phyloP scores from a whole-genome alignment of 92 coral and sea anemone species.

The Porites evermanni region DNA sequence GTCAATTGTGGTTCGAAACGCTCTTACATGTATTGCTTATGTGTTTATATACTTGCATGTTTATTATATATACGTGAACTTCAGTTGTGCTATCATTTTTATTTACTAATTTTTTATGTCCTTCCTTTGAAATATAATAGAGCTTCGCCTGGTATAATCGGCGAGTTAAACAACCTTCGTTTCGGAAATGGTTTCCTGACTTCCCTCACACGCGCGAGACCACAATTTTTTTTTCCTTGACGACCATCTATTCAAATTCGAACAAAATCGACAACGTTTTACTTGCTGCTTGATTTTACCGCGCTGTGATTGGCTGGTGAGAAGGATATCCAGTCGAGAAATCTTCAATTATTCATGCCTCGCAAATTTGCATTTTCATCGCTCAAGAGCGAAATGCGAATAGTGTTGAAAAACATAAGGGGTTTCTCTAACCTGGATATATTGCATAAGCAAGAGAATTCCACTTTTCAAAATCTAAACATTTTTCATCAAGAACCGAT shows the following conservation, averaged over 20 bases:
- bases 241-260: slow-evolving; percentile 36
- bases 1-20: too few relatives aligned
- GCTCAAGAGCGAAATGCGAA: slow-evolving; percentile 30
- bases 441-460: background rate
- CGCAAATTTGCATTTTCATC: slow-evolving; percentile 21
- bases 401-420: background rate
- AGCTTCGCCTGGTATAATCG: too few relatives aligned
- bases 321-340: slow-evolving; percentile 5
- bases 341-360: slow-evolving; percentile 39
- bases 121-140: too few relatives aligned
- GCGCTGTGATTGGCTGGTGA: slow-evolving; percentile 11
- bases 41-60: too few relatives aligned
- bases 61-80: background rate
- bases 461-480: background rate
- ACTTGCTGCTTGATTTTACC: slow-evolving; percentile 2
- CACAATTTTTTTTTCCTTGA: slow-evolving; percentile 5
- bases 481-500: background rate
- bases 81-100: background rate
- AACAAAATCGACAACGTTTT: slow-evolving; percentile 15
- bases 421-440: background rate
- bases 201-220: background rate
- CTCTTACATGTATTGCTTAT: too few relatives aligned
- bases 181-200: background rate
- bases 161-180: background rate
- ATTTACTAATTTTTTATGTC: background rate